These are phyloP conservation scores for Babyrousa celebensis DNA, from an alignment of 2,797 vertebrate species.

Conservation along the genomic window DNA sequence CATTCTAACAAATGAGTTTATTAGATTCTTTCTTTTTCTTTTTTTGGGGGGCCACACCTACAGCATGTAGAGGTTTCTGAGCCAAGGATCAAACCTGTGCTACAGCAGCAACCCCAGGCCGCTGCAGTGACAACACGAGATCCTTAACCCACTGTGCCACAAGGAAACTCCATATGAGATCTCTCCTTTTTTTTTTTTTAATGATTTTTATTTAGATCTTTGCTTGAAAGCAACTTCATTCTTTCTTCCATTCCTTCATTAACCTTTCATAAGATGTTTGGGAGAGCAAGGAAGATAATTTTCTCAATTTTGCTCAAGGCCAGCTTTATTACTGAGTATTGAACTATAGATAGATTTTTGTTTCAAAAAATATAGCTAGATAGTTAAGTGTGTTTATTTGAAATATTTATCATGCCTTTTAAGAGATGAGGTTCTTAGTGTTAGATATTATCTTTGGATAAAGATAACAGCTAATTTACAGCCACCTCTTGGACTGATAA, in stretches of 20 bases:
- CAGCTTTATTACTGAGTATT: slow-evolving; percentile 9
- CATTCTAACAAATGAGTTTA: neutral
- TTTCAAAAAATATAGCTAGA: neutral
- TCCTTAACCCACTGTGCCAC: too few species aligned
- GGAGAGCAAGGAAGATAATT: neutral
- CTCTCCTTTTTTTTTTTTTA: too few species aligned
- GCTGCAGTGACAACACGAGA: too few species aligned
- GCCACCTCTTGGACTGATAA: neutral
- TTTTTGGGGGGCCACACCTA: too few species aligned
- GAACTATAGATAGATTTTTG: neutral
- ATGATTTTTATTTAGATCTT: neutral
- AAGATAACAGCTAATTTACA: slow-evolving; percentile 33
- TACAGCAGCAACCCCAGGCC: too few species aligned
- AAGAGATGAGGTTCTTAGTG: neutral
- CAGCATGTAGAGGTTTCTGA: too few species aligned
- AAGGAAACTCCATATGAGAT: too few species aligned
- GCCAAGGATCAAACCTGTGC: too few species aligned
- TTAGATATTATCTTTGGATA: slow-evolving; percentile 2
- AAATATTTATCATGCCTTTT: neutral
- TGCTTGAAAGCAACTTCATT: neutral
- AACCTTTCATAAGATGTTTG: neutral
- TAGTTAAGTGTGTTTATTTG: neutral
- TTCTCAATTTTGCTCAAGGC: neutral
- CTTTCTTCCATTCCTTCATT: neutral
- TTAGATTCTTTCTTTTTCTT: neutral